Conservation (phyloP, 2,888 invertebrate genomes). For the Erebia palarica region DNA sequence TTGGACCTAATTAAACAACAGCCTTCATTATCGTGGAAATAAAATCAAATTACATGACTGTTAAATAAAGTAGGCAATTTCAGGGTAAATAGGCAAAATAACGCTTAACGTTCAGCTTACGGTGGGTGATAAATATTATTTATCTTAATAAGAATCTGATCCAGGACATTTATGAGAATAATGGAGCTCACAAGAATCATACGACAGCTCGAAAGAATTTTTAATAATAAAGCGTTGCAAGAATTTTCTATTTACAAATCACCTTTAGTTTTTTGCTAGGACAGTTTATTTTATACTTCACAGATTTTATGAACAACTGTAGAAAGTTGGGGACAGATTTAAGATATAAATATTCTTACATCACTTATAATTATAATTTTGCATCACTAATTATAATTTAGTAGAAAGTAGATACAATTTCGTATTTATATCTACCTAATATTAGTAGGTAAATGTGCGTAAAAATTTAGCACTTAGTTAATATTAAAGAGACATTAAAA, state of each 20-base stretch:
- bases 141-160: conserved; percentile 29
- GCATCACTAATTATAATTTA: too few species aligned
- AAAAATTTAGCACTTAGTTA: too few species aligned
- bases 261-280: too few species aligned
- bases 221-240: neutral
- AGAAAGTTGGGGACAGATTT: too few species aligned
- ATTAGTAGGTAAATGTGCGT: too few species aligned
- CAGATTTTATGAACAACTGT: too few species aligned
- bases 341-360: too few species aligned
- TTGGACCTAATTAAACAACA: conserved; percentile 38
- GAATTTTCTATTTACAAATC: neutral
- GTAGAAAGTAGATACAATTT: too few species aligned
- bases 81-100: conserved; percentile 27
- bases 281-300: too few species aligned
- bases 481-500: too few species aligned
- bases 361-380: too few species aligned
- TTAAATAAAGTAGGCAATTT: conserved; percentile 30
- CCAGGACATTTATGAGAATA: neutral
- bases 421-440: too few species aligned
- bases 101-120: conserved; percentile 21
- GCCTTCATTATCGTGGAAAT: conserved; percentile 35
- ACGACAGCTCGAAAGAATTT: conserved; percentile 2
- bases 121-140: conserved; percentile 23
- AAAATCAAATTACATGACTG: conserved; percentile 41
- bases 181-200: conserved; percentile 2